Percentiles rank a stretch among this genome's conserved stretches.
Conservation (phyloP, 2,888 invertebrate species). For the Lepidocyrtinus sp. region DNA sequence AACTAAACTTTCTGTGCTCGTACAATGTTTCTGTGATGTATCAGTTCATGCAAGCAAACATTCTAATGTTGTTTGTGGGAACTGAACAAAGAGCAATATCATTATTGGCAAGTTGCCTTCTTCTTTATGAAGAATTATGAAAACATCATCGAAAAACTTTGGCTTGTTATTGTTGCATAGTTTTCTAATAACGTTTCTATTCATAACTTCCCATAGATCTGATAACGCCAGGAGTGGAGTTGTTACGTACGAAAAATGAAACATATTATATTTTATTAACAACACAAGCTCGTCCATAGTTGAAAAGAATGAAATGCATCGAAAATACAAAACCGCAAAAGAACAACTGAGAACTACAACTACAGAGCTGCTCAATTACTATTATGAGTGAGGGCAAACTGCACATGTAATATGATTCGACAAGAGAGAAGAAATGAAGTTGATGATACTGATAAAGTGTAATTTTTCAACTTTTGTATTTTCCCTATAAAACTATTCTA, state of each 20-base stretch:
- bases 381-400: neutral
- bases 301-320: neutral
- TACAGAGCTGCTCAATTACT: neutral
- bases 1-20: no score
- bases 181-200: neutral
- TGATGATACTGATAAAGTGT: no score
- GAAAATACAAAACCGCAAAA: neutral
- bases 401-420: neutral
- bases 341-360: neutral
- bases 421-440: neutral
- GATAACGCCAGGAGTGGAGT: neutral
- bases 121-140: neutral
- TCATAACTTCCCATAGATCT: neutral
- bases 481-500: no score
- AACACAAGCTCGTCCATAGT: neutral
- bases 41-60: neutral
- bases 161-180: neutral
- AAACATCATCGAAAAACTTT: neutral
- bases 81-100: neutral
- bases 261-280: neutral
- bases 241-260: neutral
- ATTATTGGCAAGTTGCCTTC: neutral
- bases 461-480: no score
- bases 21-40: neutral
- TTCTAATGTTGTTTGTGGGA: neutral